phyloP scores from a whole-genome alignment of 2,888 invertebrate species.

The Microplitis manilae region DNA sequence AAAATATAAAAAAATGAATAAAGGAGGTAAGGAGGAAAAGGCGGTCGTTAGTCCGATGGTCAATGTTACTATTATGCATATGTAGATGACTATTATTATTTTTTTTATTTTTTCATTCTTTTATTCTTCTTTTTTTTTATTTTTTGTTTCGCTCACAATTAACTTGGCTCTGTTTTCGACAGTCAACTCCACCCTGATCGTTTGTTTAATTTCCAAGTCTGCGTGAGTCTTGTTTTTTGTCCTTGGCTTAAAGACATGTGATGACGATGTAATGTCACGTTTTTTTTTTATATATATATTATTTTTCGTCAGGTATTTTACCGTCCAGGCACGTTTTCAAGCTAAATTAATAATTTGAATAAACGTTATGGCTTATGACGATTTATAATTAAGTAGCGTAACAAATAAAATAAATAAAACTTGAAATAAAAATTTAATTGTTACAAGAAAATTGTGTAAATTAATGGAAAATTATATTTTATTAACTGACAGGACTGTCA shows the following conservation, averaged over 20 bases:
- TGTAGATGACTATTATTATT: conserved; percentile 28
- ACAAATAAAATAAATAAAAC: background rate
- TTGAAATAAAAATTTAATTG: conserved; percentile 10
- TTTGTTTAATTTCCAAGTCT: background rate
- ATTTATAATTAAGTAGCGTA: background rate
- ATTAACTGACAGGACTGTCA: background rate
- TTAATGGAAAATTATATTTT: background rate
- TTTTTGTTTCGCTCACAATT: conserved; percentile 11
- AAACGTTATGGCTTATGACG: background rate
- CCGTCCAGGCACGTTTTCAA: background rate
- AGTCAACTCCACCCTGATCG: conserved; percentile 8
- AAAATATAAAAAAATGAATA: background rate
- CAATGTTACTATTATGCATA: conserved; percentile 30
- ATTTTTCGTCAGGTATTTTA: background rate
- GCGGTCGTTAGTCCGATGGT: conserved; percentile 64
- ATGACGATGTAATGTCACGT: background rate
- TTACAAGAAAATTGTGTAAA: conserved; percentile 15
- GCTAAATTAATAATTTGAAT: background rate
- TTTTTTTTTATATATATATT: background rate
- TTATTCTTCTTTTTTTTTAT: conserved; percentile 22
- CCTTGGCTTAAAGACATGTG: background rate
- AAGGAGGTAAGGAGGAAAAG: conserved; percentile 59
- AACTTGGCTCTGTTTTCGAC: conserved; percentile 6
- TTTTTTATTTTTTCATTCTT: conserved; percentile 16
- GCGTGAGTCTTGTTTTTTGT: background rate